Conservation (phyloP, 2,888 invertebrate species). For the Tachina grossa region DNA sequence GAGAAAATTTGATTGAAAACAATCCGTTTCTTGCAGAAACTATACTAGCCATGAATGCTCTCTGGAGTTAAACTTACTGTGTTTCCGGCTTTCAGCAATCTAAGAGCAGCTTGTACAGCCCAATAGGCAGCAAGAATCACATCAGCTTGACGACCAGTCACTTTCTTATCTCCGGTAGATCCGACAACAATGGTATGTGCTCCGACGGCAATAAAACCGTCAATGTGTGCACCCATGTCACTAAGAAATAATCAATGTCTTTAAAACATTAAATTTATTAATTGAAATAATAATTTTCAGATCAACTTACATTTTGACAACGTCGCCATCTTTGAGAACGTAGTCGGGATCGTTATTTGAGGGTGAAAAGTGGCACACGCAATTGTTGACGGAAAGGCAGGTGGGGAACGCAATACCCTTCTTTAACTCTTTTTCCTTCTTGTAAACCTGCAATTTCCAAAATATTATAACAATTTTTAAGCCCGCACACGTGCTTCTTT, state of each 20-base stretch:
- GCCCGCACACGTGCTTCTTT: not conserved
- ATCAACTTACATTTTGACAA: conserved; percentile 97
- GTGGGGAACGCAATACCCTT: conserved; percentile 99
- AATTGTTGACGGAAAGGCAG: conserved; percentile 99
- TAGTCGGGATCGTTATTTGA: conserved; percentile 95
- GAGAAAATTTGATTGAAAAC: conserved; percentile 42
- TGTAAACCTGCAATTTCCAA: conserved; percentile 85
- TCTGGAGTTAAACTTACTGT: conserved; percentile 85
- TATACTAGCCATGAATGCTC: not conserved
- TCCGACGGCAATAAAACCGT: conserved; percentile 99
- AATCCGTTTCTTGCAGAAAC: conserved; percentile 71
- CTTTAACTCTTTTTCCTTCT: conserved; percentile 98
- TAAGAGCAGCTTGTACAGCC: conserved; percentile 97
- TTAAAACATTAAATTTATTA: conserved; percentile 20
- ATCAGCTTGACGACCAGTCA: conserved; percentile 95
- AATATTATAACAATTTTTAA: not conserved
- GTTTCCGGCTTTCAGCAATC: conserved; percentile 95
- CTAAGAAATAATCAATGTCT: conserved; percentile 82
- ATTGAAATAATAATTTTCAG: conserved; percentile 2
- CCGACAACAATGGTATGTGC: conserved; percentile 98
- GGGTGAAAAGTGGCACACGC: conserved; percentile 99
- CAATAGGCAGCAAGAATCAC: conserved; percentile 96
- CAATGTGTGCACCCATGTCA: conserved; percentile 98
- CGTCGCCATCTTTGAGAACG: conserved; percentile 93
- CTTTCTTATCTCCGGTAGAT: conserved; percentile 88